These are phyloP conservation scores for Brachystomella parvula DNA, from an alignment of 1,140 invertebrate genomes.

Conservation along the genomic window DNA sequence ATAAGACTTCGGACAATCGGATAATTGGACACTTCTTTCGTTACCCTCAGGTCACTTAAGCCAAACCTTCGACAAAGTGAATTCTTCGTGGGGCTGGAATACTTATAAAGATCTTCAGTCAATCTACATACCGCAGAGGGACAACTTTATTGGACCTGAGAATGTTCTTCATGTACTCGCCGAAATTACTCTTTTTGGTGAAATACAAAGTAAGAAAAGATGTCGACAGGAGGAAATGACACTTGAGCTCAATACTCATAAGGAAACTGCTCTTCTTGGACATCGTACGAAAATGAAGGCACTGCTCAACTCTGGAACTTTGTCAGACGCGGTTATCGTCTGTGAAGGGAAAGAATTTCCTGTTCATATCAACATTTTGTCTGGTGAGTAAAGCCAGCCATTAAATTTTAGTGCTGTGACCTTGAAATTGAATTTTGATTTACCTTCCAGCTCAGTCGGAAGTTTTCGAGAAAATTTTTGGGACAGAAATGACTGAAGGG, in stretches of 20 bases:
- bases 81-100: background rate
- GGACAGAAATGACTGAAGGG: background rate
- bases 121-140: background rate
- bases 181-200: background rate
- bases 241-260: no score
- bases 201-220: background rate
- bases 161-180: background rate
- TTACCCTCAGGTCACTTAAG: background rate
- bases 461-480: background rate
- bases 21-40: no score
- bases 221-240: no score
- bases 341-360: background rate
- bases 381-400: background rate
- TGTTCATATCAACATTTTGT: background rate
- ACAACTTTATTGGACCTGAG: background rate
- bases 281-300: background rate
- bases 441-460: slow-evolving; percentile 1
- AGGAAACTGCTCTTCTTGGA: background rate
- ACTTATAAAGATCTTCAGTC: background rate
- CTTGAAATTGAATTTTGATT: background rate
- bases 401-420: background rate
- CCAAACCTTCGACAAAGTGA: background rate
- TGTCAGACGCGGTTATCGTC: background rate
- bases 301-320: background rate
- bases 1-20: no score